phyloP scores from a whole-genome alignment of 2,888 invertebrate species.

The Lysandra bellargus region DNA sequence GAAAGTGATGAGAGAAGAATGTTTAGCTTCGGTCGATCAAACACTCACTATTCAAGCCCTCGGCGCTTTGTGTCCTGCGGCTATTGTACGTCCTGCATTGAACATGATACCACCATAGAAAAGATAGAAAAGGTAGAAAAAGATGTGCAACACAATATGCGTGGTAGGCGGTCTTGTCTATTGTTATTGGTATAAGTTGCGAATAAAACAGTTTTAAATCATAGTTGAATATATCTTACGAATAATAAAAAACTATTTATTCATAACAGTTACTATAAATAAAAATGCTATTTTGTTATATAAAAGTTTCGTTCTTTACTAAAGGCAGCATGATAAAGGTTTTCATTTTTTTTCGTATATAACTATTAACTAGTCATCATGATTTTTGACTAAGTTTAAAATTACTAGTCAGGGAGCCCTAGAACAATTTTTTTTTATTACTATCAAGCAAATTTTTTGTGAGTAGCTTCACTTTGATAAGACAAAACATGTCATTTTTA shows the following conservation, averaged over 20 bases:
- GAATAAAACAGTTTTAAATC: neutral
- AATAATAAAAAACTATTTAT: neutral
- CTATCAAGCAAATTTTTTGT: too few species aligned
- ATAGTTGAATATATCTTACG: neutral
- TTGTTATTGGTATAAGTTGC: too few species aligned
- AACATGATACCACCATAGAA: neutral
- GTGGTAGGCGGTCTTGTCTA: neutral
- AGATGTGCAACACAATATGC: neutral
- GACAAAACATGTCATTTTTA: too few species aligned
- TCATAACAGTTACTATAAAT: neutral
- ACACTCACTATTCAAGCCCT: slow-evolving; percentile 40
- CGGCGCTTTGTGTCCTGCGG: slow-evolving; percentile 3
- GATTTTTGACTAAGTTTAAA: too few species aligned
- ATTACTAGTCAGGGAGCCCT: too few species aligned
- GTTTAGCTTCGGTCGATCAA: slow-evolving; percentile 47
- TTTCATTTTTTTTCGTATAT: too few species aligned
- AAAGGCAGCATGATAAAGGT: too few species aligned
- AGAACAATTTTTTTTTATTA: too few species aligned
- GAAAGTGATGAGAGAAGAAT: slow-evolving; percentile 52
- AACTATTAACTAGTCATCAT: too few species aligned
- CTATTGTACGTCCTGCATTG: slow-evolving; percentile 7
- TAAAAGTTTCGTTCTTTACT: too few species aligned
- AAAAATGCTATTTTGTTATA: too few species aligned
- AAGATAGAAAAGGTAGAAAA: slow-evolving; percentile 2
- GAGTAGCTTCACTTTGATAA: too few species aligned